Percentiles rank a stretch among this genome's conserved stretches.
Evolutionary conservation across 2,113 vertebrate species (phyloP).

Genomic region (Cryptoleucopteryx plumbea): DNA sequence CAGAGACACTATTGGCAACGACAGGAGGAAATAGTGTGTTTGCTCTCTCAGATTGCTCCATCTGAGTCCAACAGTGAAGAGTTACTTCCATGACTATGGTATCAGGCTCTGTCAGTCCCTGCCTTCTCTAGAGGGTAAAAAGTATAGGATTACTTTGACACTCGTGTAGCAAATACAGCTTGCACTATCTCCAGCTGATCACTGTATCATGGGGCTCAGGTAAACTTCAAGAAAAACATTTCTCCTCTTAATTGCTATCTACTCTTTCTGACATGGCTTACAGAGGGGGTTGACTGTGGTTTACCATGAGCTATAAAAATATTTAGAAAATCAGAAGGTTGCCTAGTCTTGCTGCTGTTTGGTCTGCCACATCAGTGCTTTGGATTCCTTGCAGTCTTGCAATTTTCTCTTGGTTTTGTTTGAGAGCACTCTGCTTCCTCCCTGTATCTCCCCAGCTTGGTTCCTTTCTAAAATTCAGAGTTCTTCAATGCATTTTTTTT

Average conservation of each 20-base stretch:
- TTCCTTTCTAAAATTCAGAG: background rate
- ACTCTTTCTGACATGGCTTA: accelerated
- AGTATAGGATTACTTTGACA: background rate
- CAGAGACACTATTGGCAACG: background rate
- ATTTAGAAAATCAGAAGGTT: background rate
- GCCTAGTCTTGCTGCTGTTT: background rate
- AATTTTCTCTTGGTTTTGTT: background rate
- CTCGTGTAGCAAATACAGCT: background rate
- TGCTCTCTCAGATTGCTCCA: background rate
- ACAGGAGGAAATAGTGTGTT: background rate
- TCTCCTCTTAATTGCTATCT: background rate
- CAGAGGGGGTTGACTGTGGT: background rate
- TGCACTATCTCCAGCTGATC: background rate
- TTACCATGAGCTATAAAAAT: background rate
- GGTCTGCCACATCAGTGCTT: background rate
- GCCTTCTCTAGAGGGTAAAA: background rate
- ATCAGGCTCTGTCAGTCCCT: background rate
- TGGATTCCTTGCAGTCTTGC: background rate
- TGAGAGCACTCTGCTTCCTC: background rate
- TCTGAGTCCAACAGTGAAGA: background rate
- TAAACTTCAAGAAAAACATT: background rate
- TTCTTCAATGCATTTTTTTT: background rate
- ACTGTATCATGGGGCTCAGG: background rate
- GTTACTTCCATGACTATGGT: background rate
- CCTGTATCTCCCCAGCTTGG: background rate